These are phyloP conservation scores for Sesia bembeciformis DNA, from an alignment of 2,888 invertebrate species.

Conservation along the genomic window DNA sequence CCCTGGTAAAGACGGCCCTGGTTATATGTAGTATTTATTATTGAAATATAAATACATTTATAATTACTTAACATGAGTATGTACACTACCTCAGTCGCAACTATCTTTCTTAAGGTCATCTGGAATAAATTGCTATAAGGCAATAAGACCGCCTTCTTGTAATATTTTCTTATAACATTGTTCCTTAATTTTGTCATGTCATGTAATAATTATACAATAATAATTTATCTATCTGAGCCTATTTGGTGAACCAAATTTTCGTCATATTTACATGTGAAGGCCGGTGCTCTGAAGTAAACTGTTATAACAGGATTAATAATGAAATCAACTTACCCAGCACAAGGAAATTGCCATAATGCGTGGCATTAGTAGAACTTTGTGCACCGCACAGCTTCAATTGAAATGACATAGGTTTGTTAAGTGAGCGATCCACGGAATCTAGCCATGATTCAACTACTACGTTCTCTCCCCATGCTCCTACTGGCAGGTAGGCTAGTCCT, in stretches of 20 bases:
- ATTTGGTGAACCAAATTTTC: background rate
- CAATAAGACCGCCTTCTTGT: too few relatives aligned
- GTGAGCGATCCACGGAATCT: conserved; percentile 40
- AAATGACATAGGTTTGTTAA: conserved; percentile 61
- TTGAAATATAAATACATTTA: too few relatives aligned
- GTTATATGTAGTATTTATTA: too few relatives aligned
- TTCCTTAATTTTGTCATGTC: too few relatives aligned
- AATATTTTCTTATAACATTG: too few relatives aligned
- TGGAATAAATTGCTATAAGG: too few relatives aligned
- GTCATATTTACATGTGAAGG: background rate
- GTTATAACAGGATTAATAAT: background rate
- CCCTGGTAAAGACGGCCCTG: too few relatives aligned
- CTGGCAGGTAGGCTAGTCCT: conserved; percentile 72
- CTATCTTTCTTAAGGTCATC: too few relatives aligned
- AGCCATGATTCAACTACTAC: conserved; percentile 55
- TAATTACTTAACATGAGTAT: too few relatives aligned
- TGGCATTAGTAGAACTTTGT: conserved; percentile 37
- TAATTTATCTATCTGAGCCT: background rate
- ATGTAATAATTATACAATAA: background rate
- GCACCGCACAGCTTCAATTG: conserved; percentile 74
- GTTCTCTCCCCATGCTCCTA: conserved; percentile 51
- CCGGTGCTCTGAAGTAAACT: background rate
- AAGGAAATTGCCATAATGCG: conserved; percentile 64
- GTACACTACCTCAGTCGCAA: too few relatives aligned
- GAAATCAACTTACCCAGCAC: conserved; percentile 45